Evolutionary conservation across 2,113 vertebrate genomes (phyloP).

Genomic region (Ariopsis seemanni): DNA sequence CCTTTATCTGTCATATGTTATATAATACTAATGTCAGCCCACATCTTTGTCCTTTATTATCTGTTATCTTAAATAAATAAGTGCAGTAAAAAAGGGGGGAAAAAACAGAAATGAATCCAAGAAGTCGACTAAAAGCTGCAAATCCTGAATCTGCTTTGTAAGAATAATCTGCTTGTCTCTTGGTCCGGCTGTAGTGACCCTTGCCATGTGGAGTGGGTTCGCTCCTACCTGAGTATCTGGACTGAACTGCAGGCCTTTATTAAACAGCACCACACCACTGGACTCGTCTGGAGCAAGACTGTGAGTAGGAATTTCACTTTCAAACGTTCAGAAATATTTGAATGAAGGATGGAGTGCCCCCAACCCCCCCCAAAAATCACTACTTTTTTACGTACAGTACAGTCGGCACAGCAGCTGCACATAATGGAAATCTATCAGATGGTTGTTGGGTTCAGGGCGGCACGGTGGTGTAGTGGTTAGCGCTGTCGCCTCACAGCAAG

Average conservation of each 20-base stretch:
- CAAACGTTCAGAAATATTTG: background rate
- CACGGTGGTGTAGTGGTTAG: too few relatives aligned
- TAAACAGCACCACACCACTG: slow-evolving; percentile 90
- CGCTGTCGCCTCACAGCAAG: too few relatives aligned
- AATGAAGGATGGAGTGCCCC: background rate
- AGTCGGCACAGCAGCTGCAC: background rate
- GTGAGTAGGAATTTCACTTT: slow-evolving; percentile 74
- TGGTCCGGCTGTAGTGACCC: slow-evolving; percentile 74
- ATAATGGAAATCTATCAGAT: background rate
- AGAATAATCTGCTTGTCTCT: background rate
- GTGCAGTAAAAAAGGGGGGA: background rate
- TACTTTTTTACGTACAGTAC: too few relatives aligned
- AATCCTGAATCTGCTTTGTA: background rate
- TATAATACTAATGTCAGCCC: background rate
- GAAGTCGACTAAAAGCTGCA: background rate
- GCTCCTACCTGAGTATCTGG: slow-evolving; percentile 92
- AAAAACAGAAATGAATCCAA: background rate
- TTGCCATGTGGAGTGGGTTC: slow-evolving; percentile 94
- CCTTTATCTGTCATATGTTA: too few relatives aligned
- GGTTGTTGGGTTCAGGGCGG: background rate
- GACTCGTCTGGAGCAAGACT: slow-evolving; percentile 88
- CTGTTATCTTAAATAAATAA: background rate
- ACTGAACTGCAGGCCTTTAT: slow-evolving; percentile 91
- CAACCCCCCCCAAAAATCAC: too few relatives aligned
- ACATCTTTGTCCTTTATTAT: background rate